These are phyloP conservation scores for Ophonus ardosiacus DNA, from an alignment of 2,888 invertebrate species.

Conservation along the genomic window DNA sequence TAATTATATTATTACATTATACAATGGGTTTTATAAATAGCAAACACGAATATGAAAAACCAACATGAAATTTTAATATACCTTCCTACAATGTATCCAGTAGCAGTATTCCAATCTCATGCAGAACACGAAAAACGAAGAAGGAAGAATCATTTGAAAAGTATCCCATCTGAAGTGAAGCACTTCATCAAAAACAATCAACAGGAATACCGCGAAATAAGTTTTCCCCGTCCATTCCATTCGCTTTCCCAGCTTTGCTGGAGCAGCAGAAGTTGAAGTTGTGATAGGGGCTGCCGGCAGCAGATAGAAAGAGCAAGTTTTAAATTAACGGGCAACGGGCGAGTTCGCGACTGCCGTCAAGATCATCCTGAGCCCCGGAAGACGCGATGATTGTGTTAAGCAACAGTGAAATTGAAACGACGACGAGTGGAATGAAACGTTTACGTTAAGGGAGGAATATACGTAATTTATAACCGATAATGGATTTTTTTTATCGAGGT, in stretches of 20 bases:
- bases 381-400: background rate
- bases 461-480: background rate
- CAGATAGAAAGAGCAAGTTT: constrained; percentile 24
- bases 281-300: background rate
- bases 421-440: background rate
- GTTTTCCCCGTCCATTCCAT: background rate
- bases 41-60: background rate
- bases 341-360: background rate
- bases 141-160: background rate
- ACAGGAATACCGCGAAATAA: background rate
- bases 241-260: background rate
- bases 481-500: background rate
- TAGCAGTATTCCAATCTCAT: background rate
- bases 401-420: background rate
- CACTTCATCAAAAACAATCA: background rate
- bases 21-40: background rate
- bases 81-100: background rate
- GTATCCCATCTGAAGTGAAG: background rate
- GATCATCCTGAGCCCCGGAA: background rate
- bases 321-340: background rate
- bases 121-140: background rate
- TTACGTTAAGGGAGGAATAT: background rate
- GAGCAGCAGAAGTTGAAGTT: background rate
- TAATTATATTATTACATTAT: background rate
- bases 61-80: background rate